These are phyloP conservation scores for Papilio polytes DNA, from an alignment of 1,140 invertebrate genomes.

Conservation along the genomic window DNA sequence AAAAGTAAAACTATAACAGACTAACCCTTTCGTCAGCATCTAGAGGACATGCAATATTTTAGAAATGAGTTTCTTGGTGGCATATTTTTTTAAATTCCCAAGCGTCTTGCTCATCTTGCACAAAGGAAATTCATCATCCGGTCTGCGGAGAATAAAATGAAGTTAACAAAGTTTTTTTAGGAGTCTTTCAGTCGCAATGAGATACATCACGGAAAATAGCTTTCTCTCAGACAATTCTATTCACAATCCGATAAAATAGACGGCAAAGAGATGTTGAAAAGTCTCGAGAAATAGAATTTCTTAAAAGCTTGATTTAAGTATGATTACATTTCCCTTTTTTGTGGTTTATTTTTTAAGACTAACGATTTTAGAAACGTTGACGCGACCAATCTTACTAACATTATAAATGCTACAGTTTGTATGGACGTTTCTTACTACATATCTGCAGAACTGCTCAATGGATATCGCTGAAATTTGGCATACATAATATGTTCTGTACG, in stretches of 20 bases:
- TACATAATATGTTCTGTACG: too few species aligned
- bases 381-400: too few species aligned
- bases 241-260: slow-evolving; percentile 15
- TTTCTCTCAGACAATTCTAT: slow-evolving; percentile 2
- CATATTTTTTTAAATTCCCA: slow-evolving; percentile 5
- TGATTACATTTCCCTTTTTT: background rate
- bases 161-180: slow-evolving; percentile 32
- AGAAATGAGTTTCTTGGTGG: slow-evolving; percentile 11
- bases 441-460: too few species aligned
- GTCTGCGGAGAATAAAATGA: slow-evolving; percentile 18
- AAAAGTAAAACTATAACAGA: background rate
- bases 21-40: background rate
- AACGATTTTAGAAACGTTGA: too few species aligned
- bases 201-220: slow-evolving; percentile 30
- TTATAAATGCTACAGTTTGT: too few species aligned
- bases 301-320: background rate
- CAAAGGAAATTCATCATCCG: slow-evolving; percentile 36
- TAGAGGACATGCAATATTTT: background rate
- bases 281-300: background rate
- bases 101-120: slow-evolving; percentile 10
- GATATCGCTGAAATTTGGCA: too few species aligned
- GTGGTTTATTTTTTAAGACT: background rate
- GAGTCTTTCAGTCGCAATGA: slow-evolving; percentile 13
- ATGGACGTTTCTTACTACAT: too few species aligned
- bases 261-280: background rate